phyloP scores from a whole-genome alignment of 2,888 invertebrate genomes.

The Agrotis exclamationis region DNA sequence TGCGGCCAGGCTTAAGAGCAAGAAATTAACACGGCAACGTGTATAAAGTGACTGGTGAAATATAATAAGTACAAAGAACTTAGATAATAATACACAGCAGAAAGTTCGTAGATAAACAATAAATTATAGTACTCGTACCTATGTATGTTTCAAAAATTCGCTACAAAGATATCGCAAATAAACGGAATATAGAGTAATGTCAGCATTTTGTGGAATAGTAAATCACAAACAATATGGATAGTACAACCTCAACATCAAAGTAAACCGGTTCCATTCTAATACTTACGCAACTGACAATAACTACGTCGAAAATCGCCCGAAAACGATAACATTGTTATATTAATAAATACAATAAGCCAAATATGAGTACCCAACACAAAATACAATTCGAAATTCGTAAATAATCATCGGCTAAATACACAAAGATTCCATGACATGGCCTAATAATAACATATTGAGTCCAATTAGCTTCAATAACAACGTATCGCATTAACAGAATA shows the following conservation, averaged over 20 bases:
- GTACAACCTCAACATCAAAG: constrained; percentile 7
- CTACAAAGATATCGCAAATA: not conserved
- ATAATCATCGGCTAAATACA: constrained; percentile 35
- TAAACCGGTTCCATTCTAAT: not conserved
- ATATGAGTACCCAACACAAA: constrained; percentile 28
- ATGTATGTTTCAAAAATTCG: not conserved
- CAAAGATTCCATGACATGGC: constrained; percentile 43
- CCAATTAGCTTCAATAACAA: constrained; percentile 62
- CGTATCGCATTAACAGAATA: constrained; percentile 44
- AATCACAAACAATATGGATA: not conserved
- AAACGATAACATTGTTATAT: constrained; percentile 19
- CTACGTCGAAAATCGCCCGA: not conserved
- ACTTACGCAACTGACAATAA: constrained; percentile 4
- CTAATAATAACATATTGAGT: constrained; percentile 50
- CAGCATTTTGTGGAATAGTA: not conserved
- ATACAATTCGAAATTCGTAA: constrained; percentile 43
- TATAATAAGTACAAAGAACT: constrained; percentile 68
- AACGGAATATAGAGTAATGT: not conserved
- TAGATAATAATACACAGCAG: constrained; percentile 37
- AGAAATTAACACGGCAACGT: constrained; percentile 70
- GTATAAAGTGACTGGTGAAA: constrained; percentile 62
- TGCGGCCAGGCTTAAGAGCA: too few species aligned
- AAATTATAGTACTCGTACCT: too few species aligned
- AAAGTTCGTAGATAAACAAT: constrained; percentile 17
- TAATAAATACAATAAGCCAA: constrained; percentile 39